Evolutionary conservation across 2,797 vertebrate genomes (phyloP).

Genomic region (Mus caroli): DNA sequence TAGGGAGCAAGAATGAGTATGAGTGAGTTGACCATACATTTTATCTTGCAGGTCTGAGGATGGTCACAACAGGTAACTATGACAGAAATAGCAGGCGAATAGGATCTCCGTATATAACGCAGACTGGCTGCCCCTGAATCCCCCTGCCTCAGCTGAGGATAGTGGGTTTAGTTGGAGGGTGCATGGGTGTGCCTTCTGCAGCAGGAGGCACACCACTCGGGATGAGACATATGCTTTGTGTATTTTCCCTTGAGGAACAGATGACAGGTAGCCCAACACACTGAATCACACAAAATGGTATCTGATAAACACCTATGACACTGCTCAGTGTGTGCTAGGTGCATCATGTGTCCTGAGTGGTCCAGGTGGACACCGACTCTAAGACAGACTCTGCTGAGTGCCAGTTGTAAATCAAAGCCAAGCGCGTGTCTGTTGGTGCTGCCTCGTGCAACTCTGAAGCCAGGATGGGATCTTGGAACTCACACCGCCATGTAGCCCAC

Average conservation of each 20-base stretch:
- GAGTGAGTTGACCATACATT: not conserved
- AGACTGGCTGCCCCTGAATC: not conserved
- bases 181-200: rapidly evolving
- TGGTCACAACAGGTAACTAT: not conserved
- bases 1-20: not conserved
- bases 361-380: not conserved
- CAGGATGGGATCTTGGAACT: not conserved
- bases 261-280: not conserved
- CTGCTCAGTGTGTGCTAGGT: not conserved
- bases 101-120: not conserved
- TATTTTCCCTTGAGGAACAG: not conserved
- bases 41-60: not conserved
- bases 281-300: not conserved
- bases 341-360: not conserved
- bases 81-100: not conserved
- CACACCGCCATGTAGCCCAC: not conserved
- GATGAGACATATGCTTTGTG: too few species aligned
- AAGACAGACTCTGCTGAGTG: not conserved
- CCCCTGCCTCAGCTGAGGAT: not conserved
- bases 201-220: not conserved
- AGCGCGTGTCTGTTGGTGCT: not conserved
- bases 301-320: not conserved
- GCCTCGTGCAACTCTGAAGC: not conserved
- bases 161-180: not conserved
- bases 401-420: not conserved